Evolutionary conservation across 35 echinoderm and acorn worm genomes (phyloP).

Genomic region (Heliocidaris tuberculata): DNA sequence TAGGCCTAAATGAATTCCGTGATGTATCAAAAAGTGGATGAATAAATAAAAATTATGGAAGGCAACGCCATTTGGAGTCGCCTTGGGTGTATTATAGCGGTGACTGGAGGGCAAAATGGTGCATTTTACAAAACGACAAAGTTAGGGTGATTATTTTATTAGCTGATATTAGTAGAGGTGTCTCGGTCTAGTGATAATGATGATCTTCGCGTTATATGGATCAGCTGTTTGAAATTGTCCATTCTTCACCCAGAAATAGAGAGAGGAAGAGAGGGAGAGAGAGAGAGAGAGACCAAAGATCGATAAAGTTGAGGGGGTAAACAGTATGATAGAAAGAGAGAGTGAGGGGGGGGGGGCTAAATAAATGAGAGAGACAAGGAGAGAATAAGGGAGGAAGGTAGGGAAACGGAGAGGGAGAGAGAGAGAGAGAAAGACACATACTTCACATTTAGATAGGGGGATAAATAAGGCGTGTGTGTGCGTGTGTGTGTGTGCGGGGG

Average conservation of each 20-base stretch:
- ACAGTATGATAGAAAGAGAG: background rate
- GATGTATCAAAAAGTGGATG: background rate
- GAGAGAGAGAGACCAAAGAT: background rate
- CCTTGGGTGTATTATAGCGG: background rate
- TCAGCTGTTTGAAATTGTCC: too few relatives aligned
- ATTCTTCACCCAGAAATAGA: too few relatives aligned
- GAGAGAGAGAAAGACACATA: too few relatives aligned
- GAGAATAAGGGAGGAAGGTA: background rate
- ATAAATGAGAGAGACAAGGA: background rate
- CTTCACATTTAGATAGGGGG: too few relatives aligned
- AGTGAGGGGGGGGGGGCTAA: background rate
- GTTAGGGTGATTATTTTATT: background rate
- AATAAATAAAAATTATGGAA: background rate
- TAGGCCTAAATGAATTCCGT: background rate
- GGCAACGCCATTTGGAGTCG: background rate
- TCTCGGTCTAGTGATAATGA: background rate
- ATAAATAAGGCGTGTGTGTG: too few relatives aligned
- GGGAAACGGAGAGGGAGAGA: too few relatives aligned
- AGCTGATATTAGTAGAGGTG: background rate
- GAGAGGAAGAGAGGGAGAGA: background rate
- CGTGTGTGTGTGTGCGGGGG: too few relatives aligned
- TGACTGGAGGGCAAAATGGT: background rate
- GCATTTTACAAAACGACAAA: background rate
- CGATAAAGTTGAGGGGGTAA: too few relatives aligned
- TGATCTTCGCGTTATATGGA: too few relatives aligned